Evolutionary conservation across 2,113 vertebrate genomes (phyloP).

Genomic region (Tachuris rubrigastra): DNA sequence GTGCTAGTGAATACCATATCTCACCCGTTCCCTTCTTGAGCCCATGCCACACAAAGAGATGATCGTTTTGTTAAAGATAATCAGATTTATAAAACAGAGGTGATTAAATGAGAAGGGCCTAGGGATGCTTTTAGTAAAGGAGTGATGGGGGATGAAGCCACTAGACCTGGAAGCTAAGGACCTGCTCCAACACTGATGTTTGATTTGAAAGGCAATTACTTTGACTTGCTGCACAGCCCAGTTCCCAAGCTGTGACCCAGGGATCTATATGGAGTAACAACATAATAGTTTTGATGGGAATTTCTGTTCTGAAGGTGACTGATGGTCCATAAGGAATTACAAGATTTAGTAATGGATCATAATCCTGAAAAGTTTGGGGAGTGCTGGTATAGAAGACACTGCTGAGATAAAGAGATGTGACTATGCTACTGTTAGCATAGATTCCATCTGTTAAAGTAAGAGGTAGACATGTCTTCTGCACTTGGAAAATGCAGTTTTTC

Average conservation of each 20-base stretch:
- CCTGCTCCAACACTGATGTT: neutral
- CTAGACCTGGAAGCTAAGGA: neutral
- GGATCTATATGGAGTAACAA: neutral
- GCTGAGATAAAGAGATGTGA: neutral
- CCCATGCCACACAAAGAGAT: neutral
- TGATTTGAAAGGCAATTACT: neutral
- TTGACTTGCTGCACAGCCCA: neutral
- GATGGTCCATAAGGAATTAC: fast-evolving
- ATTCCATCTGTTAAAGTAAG: neutral
- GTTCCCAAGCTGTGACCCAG: fast-evolving
- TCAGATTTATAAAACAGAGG: neutral
- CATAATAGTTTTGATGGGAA: neutral
- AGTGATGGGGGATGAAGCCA: neutral
- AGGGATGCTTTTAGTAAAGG: neutral
- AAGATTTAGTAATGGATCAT: neutral
- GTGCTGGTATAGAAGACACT: neutral
- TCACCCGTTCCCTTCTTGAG: neutral
- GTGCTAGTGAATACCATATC: neutral
- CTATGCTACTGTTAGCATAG: neutral
- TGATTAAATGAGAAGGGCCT: neutral
- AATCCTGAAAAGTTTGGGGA: neutral
- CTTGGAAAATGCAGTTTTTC: neutral
- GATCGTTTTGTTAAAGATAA: neutral
- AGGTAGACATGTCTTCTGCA: neutral
- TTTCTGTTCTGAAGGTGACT: neutral